Conservation (phyloP, 2,888 invertebrate species). For the Coremacera marginata region DNA sequence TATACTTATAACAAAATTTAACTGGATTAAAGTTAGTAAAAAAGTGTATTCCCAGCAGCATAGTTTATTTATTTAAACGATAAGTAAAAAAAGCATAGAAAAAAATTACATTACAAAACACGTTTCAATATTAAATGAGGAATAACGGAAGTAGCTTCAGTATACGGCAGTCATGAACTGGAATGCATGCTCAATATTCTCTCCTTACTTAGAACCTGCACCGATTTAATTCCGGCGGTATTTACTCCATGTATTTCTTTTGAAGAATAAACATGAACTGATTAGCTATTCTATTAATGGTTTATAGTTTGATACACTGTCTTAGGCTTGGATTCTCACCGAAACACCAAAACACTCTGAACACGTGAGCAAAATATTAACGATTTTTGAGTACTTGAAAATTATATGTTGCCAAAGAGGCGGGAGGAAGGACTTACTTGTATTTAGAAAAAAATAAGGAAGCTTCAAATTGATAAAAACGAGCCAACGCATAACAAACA, state of each 20-base stretch:
- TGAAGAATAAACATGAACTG: not conserved
- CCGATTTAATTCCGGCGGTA: slow-evolving; percentile 14
- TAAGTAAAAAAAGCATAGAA: too few species aligned
- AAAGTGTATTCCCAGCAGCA: too few species aligned
- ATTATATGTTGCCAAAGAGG: not conserved
- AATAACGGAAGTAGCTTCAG: too few species aligned
- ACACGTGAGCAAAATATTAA: slow-evolving; percentile 24
- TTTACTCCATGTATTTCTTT: not conserved
- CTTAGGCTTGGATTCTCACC: not conserved
- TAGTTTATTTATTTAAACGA: too few species aligned
- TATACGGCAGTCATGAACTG: too few species aligned
- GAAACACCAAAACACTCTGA: not conserved
- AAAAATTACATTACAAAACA: too few species aligned
- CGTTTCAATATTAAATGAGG: too few species aligned
- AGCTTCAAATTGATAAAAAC: not conserved
- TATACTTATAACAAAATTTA: too few species aligned
- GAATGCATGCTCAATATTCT: too few species aligned
- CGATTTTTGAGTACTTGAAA: not conserved
- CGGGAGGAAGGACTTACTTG: not conserved
- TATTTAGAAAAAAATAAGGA: not conserved
- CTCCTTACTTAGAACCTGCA: not conserved
- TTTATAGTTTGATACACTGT: not conserved
- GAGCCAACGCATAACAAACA: not conserved
- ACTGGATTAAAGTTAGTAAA: too few species aligned
- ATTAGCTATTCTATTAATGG: slow-evolving; percentile 8